A percentile compares a stretch with the other conserved stretches of the same genome.
These are phyloP conservation scores for Halichoeres trimaculatus DNA, from an alignment of 2,113 vertebrate species.

Conservation along the genomic window DNA sequence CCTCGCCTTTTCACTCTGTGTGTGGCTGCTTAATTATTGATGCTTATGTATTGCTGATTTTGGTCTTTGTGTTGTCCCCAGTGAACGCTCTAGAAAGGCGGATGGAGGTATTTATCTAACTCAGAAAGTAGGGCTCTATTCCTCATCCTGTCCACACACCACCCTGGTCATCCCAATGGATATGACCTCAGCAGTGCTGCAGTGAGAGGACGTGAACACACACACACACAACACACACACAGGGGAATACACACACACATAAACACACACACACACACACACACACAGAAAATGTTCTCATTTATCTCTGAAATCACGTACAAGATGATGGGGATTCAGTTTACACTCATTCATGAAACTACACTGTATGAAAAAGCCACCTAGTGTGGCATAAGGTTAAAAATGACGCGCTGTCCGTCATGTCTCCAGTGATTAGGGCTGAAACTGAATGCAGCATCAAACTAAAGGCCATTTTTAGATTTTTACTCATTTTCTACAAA, in stretches of 20 bases:
- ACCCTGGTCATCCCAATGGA: constrained; percentile 74
- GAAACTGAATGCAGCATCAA: neutral
- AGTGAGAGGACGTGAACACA: constrained; percentile 49
- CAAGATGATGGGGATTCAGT: neutral
- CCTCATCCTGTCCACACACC: constrained; percentile 77
- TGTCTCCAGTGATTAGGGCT: no score
- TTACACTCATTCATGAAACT: constrained; percentile 8
- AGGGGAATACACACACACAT: constrained; percentile 23
- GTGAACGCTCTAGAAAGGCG: constrained; percentile 73
- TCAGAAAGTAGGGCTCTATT: constrained; percentile 79
- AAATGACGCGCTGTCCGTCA: neutral
- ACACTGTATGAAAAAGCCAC: neutral
- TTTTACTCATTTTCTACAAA: neutral
- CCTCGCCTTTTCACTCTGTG: constrained; percentile 55
- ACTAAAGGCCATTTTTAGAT: neutral
- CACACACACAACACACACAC: constrained; percentile 45
- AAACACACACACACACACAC: constrained; percentile 49
- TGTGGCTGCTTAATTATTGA: constrained; percentile 86
- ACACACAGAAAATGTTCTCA: constrained; percentile 51
- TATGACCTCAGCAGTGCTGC: constrained; percentile 82
- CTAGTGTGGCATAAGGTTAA: neutral
- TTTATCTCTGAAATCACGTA: constrained; percentile 46
- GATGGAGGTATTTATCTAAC: constrained; percentile 82
- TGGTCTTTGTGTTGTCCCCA: constrained; percentile 81
- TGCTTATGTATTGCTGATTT: constrained; percentile 86